phyloP scores from a whole-genome alignment of 2,888 invertebrate genomes.

The Leucophenga maculata region DNA sequence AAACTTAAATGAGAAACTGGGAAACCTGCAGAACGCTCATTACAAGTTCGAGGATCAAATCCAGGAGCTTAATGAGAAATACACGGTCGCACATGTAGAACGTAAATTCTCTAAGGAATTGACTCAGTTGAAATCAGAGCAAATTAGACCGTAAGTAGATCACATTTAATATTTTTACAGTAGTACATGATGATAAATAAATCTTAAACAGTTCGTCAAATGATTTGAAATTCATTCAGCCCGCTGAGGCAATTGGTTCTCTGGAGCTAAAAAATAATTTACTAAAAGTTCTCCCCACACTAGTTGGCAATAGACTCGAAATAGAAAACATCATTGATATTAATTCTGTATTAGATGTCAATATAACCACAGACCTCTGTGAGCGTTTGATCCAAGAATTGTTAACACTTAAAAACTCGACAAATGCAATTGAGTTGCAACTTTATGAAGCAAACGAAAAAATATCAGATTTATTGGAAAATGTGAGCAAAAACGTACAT shows the following conservation, averaged over 20 bases:
- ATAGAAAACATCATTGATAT: constrained; percentile 69
- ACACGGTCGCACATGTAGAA: constrained; percentile 62
- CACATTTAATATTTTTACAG: too few relatives aligned
- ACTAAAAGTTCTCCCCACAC: constrained; percentile 66
- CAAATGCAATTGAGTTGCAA: constrained; percentile 69
- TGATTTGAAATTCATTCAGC: not conserved
- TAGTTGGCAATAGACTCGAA: constrained; percentile 57
- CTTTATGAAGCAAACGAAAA: constrained; percentile 72
- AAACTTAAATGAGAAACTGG: constrained; percentile 61
- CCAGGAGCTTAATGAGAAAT: constrained; percentile 58
- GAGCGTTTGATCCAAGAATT: constrained; percentile 70
- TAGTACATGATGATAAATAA: too few relatives aligned
- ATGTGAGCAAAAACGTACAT: constrained; percentile 54
- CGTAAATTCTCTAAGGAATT: constrained; percentile 67
- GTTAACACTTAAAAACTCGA: constrained; percentile 62
- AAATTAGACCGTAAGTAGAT: constrained; percentile 57
- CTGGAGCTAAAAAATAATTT: constrained; percentile 66
- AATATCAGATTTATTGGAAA: constrained; percentile 70
- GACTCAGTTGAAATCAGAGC: constrained; percentile 69
- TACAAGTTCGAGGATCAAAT: constrained; percentile 60
- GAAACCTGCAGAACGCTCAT: constrained; percentile 56
- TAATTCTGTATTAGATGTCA: constrained; percentile 47
- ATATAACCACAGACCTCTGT: constrained; percentile 64
- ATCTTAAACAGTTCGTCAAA: too few relatives aligned
- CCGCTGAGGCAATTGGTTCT: constrained; percentile 52